Percentiles rank a stretch among this genome's conserved stretches.
Evolutionary conservation across 2,797 vertebrate species (phyloP).

Genomic region (Eurystomus glaucurus): DNA sequence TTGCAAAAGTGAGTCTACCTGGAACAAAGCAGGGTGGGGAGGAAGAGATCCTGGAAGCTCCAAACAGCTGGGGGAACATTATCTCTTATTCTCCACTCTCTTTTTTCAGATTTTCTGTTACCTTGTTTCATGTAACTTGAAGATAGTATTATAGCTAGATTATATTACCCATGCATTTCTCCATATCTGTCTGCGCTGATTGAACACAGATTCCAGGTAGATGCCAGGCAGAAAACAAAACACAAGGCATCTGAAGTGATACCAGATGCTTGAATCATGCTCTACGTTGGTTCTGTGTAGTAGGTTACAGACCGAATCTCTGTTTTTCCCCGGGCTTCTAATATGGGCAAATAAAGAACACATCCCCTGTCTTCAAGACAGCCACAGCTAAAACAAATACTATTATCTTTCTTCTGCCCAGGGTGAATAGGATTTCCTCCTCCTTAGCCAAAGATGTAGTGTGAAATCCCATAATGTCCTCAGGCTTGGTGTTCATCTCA

Average conservation of each 20-base stretch:
- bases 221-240: neutral
- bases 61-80: neutral
- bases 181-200: neutral
- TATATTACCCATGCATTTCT: neutral
- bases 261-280: neutral
- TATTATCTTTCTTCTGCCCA: neutral
- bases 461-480: neutral
- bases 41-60: neutral
- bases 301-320: neutral
- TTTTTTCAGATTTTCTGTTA: neutral
- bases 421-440: neutral
- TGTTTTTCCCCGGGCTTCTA: neutral
- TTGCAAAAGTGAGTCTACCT: neutral
- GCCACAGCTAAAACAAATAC: neutral
- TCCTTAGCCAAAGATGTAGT: neutral
- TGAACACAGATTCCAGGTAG: neutral
- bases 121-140: neutral
- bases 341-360: neutral
- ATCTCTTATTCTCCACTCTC: neutral
- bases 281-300: neutral
- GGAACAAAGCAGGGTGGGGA: fast-evolving
- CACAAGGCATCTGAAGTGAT: neutral
- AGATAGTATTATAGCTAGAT: neutral
- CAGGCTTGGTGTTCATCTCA: neutral
- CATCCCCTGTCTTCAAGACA: neutral